Base-by-base conservation (phyloP, 2,797 vertebrate genomes). In the Sus cebifrons region DNA sequence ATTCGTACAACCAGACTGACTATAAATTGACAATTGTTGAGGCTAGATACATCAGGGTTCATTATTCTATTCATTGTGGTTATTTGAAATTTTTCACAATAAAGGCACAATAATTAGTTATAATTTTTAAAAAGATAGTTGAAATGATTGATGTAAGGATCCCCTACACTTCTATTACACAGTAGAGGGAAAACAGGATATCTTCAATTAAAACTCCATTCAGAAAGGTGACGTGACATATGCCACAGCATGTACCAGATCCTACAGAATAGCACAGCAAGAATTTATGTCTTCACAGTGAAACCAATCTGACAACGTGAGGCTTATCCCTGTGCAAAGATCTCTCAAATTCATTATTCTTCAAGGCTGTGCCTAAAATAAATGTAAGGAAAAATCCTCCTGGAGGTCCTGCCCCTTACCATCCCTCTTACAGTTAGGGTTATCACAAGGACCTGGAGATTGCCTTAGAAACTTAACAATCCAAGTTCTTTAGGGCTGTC, bases 391-490 rank as follows among this genome's bases (percentile, higher is more conserved):
- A 77, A 83, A 36, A 62, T 44, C 56, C 65, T 88, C 89, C 79
- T 27, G n/a, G 25, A 94, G 40, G 5, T 67, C 23, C 36, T 67
- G 7, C 4, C 18, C n/a, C 40, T 89, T 49, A 62, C 20, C 10
- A 58, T 74, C 36, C 17, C 23, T 83, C 60, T 94, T 86, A n/a
- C 12, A 21, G 91, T 67, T 86, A 20, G 44, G 83, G 18, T 94
- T 60, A 5, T 81, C 58, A 52, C 29, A 75, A 83, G 70, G 25
- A 77, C 20, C 40, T 68, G 40, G 40, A 32, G 54, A 84, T 44
- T 88, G 81, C 73, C 68, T 95, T 90, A 93, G 71, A 94, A 94
- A 88, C 18, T 15, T 27, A 94, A 25, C 36, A 65, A 85, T 32
- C 79, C 85, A 77, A 85, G 21, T 23, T 65, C 36, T 15, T 32